A percentile compares a stretch with the other conserved stretches of the same genome.
Conservation (phyloP, 2,113 vertebrate genomes). For the Cairina moschata region DNA sequence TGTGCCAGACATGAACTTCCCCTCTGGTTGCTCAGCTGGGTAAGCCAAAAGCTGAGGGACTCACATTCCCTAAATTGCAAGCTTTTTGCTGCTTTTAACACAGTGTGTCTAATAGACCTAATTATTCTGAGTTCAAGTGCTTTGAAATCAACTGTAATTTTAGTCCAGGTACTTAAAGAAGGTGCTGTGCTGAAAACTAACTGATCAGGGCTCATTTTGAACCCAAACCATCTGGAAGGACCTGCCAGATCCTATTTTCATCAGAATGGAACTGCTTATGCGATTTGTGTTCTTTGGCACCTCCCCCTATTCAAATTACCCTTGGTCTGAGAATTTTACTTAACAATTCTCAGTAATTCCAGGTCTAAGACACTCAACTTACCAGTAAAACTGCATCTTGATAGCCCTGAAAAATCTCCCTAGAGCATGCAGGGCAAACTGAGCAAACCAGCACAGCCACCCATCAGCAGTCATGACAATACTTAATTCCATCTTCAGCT, state of each 20-base stretch:
- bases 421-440: background rate
- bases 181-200: slow-evolving; percentile 16
- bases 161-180: slow-evolving; percentile 40
- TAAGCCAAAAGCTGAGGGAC: background rate
- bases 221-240: slow-evolving; percentile 40
- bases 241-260: slow-evolving; percentile 41
- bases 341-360: slow-evolving; percentile 26
- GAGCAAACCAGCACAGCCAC: background rate
- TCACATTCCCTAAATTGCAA: background rate
- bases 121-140: slow-evolving; percentile 19
- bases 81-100: background rate
- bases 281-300: slow-evolving; percentile 23
- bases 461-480: background rate
- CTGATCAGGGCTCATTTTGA: background rate
- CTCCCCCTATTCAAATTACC: slow-evolving; percentile 4
- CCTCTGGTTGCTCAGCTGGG: background rate
- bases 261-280: slow-evolving; percentile 44
- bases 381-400: background rate
- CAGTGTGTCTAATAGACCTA: background rate
- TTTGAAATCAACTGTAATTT: slow-evolving; percentile 50
- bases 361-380: background rate
- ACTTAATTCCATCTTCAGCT: background rate
- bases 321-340: background rate
- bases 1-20: background rate
- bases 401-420: background rate